Percentiles rank a stretch among this genome's conserved stretches.
These are phyloP conservation scores for Perca flavescens DNA, from an alignment of 2,113 vertebrate species.

Conservation along the genomic window DNA sequence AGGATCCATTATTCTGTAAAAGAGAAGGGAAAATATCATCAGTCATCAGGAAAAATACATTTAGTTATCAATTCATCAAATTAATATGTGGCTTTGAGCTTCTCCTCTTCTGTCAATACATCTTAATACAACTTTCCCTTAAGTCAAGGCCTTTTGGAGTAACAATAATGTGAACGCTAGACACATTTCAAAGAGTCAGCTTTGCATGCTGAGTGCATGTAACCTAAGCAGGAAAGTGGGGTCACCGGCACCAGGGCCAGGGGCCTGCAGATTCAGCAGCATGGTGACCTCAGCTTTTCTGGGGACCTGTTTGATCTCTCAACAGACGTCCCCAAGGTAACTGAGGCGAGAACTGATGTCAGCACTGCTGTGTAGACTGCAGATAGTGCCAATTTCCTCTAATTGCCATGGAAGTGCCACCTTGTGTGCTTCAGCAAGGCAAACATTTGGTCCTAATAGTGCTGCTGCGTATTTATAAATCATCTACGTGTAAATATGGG, in stretches of 20 bases:
- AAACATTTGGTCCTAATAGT: constrained; percentile 72
- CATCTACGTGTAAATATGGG: constrained; percentile 55
- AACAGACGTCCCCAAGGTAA: constrained; percentile 74
- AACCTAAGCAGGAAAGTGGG: constrained; percentile 67
- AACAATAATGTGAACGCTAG: constrained; percentile 18
- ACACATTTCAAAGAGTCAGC: constrained; percentile 46
- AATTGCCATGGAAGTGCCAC: constrained; percentile 76
- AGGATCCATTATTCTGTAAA: constrained; percentile 94
- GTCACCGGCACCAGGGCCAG: constrained; percentile 44
- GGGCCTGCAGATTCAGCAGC: constrained; percentile 74
- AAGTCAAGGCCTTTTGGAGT: constrained; percentile 29
- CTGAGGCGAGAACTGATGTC: constrained; percentile 72
- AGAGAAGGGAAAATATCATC: constrained; percentile 57
- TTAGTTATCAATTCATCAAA: constrained; percentile 35
- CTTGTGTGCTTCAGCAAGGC: constrained; percentile 47
- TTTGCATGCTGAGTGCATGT: constrained; percentile 29
- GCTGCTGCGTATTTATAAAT: constrained; percentile 46
- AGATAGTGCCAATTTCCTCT: constrained; percentile 72
- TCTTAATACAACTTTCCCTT: background rate
- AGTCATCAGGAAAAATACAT: constrained; percentile 50
- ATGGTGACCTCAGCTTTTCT: constrained; percentile 66
- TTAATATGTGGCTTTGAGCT: constrained; percentile 7
- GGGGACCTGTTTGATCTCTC: constrained; percentile 73
- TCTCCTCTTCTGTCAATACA: constrained; percentile 8
- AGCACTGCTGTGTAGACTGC: constrained; percentile 65